Evolutionary conservation across 2,113 vertebrate species (phyloP).

Genomic region (Nycticryphes semicollaris): DNA sequence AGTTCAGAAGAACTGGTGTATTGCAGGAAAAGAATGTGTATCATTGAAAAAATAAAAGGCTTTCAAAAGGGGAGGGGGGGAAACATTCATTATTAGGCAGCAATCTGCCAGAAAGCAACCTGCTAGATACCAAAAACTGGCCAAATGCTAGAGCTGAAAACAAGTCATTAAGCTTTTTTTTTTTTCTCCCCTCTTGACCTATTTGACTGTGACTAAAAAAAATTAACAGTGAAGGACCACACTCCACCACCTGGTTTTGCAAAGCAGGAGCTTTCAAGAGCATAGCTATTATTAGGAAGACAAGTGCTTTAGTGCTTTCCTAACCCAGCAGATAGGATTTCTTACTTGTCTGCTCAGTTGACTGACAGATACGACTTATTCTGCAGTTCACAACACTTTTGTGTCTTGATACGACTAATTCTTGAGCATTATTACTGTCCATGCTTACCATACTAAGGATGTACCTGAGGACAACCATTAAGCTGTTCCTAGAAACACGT

Average conservation of each 20-base stretch:
- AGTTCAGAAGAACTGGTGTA: not conserved
- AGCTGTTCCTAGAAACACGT: conserved; percentile 15
- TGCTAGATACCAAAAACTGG: not conserved
- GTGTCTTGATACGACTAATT: not conserved
- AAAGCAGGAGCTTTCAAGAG: not conserved
- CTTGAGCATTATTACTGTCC: not conserved
- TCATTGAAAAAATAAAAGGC: not conserved
- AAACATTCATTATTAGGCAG: not conserved
- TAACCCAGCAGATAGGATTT: conserved; percentile 2
- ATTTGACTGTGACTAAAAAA: not conserved
- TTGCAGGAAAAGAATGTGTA: not conserved
- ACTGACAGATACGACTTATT: not conserved
- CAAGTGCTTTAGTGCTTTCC: not conserved
- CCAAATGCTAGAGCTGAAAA: not conserved
- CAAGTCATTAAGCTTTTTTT: not conserved
- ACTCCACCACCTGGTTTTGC: not conserved
- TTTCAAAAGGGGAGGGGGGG: not conserved
- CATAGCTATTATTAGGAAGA: conserved; percentile 42
- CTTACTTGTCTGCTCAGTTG: not conserved
- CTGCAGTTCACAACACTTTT: not conserved
- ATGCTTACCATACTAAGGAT: not conserved
- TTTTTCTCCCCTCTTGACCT: not conserved
- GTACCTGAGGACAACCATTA: not conserved
- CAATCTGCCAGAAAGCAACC: not conserved
- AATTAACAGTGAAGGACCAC: not conserved